Evolutionary conservation across 1,140 invertebrate genomes (phyloP), one percentile per base, ranked within the genome.

Genomic region (Drosophila guanche): DNA sequence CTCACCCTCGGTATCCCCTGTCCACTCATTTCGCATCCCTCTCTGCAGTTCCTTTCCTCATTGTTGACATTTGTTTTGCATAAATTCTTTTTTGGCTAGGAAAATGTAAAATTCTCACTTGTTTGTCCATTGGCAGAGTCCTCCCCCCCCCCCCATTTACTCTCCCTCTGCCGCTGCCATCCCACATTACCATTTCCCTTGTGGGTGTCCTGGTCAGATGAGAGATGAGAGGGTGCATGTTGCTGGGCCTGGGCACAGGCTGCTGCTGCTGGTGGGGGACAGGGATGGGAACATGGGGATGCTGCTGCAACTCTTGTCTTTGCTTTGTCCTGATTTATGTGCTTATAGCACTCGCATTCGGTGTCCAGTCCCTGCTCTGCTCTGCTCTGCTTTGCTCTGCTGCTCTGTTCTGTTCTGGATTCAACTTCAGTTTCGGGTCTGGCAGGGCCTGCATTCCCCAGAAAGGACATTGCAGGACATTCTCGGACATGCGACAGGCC

Each of bases 301-400:
- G 7, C 57, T 66, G 71, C 56, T 25, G 46, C 40, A 51, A 40
- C 67, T 67, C 77, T 72, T 72, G 72, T 84, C 71, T 84, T 80
- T 85, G 72, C 76, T 45, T 76, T 69, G 76, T 51, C 67, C 77
- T 84, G 80, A 84, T 84, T 84, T 84, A 84, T 84, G 80, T 74
- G 70, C 69, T 60, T 65, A 54, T 16, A 55, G 67, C 67, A 80
- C 66, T 86, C 79, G 33, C 4, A 37, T 37, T 37, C 33, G 33
- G 33, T 80, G 72, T 83, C 54, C 33, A 37, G 33, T 37, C 62
- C 63, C 70, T 58, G 63, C 14, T 71, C 54, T 51, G 37, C 42
- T 25, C 47, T 8, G 10, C 22, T 27, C 16, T 6, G 40, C 14
- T 48, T 51, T 27, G 20, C n/a, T 37, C 14, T 27, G 20, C 16